phyloP scores from a whole-genome alignment of 2,888 invertebrate genomes.

The Caenorhabditis afra region DNA sequence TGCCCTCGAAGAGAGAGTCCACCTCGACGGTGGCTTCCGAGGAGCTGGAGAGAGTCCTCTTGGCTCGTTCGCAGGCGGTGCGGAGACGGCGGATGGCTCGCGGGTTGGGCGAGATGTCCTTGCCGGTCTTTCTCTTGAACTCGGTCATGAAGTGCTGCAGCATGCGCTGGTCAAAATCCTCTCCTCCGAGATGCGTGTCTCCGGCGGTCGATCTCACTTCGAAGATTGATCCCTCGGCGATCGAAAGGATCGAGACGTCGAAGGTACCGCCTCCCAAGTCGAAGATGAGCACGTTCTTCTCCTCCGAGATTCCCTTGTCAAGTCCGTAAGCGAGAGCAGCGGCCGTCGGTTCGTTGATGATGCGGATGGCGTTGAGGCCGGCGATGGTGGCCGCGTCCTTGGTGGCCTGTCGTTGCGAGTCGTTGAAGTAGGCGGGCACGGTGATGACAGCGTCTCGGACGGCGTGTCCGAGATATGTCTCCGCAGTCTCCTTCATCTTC shows the following conservation, averaged over 20 bases:
- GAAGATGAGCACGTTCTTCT: conserved; percentile 72
- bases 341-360: conserved; percentile 82
- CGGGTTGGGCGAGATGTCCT: conserved; percentile 89
- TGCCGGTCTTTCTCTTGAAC: conserved; percentile 86
- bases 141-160: conserved; percentile 81
- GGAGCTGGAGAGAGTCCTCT: conserved; percentile 84
- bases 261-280: conserved; percentile 83
- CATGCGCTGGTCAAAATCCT: conserved; percentile 74
- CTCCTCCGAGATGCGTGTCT: conserved; percentile 84
- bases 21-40: conserved; percentile 86
- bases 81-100: conserved; percentile 91
- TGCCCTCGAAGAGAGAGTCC: conserved; percentile 94
- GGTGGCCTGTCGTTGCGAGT: conserved; percentile 85
- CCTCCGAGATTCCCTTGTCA: conserved; percentile 71
- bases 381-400: conserved; percentile 82
- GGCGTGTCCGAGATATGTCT: conserved; percentile 78
- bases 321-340: conserved; percentile 90
- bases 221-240: conserved; percentile 64
- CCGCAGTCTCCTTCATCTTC: conserved; percentile 81
- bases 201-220: conserved; percentile 85
- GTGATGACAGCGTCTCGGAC: conserved; percentile 88
- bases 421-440: conserved; percentile 89
- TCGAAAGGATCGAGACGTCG: conserved; percentile 69
- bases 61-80: conserved; percentile 88
- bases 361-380: conserved; percentile 82